Base-by-base conservation (phyloP, 2,113 vertebrate species). In the Geococcyx californianus region DNA sequence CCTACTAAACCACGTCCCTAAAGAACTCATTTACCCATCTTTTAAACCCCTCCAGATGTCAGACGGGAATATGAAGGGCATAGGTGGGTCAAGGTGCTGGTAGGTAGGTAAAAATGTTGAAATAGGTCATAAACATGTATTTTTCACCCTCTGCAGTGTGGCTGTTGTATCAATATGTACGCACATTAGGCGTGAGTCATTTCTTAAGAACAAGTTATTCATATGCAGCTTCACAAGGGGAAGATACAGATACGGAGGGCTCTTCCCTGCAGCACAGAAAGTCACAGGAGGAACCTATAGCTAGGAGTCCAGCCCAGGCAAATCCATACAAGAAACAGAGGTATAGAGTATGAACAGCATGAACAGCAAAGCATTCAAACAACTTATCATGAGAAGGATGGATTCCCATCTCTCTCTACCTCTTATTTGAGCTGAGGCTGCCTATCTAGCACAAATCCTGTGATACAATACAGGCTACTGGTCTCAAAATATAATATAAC, bases 311-410 rank as follows among this genome's bases (percentile, higher is more conserved):
- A 38, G 2, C 1, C 25, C 17, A 24, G 40, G 70, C 40, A 89
- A 67, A 67, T 21, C 45, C 42, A 29, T 3, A 16, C 0, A 1
- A 40, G 64, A 88, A 42, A 45, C 1, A 2, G 25, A 82, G 36
- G 18, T 33, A 24, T 0, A 45, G 33, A 20, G 55, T 29, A 31
- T 3, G 28, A 58, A 54, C 29, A 13, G 40, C 1, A 7, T 5
- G 44, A 42, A 21, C 24, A 63, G 40, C 33, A 49, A 44, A 80
- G 23, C 38, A 5, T 12, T 8, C 26, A 52, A 31, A 55, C 31
- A 38, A 16, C 0, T 0, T 5, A 1, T 19, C 5, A 24, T 0
- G 16, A 29, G 63, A 31, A 38, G 63, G 63, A 55, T 7, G 18
- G 63, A 62, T 62, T 44, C 52, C 59, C 68, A 66, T 62, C 38